A percentile compares a stretch with the other conserved stretches of the same genome.
Evolutionary conservation across 2,113 vertebrate genomes (phyloP).

Genomic region (Cryptoleucopteryx plumbea): DNA sequence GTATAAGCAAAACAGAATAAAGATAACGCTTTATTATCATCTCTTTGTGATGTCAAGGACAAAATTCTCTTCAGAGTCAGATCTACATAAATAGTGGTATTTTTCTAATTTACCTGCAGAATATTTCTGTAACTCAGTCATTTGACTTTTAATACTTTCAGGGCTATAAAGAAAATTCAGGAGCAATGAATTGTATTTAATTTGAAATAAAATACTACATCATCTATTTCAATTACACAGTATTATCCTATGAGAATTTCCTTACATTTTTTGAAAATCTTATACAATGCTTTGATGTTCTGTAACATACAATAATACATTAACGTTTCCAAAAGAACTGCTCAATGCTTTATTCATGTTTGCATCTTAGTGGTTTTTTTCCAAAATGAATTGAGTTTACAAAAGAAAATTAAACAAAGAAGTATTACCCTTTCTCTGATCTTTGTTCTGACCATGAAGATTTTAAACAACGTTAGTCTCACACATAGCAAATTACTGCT

Average conservation of each 20-base stretch:
- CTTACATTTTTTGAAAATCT: constrained; percentile 57
- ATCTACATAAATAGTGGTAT: not conserved
- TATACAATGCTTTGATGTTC: constrained; percentile 48
- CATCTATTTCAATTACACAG: constrained; percentile 30
- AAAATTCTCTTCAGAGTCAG: constrained; percentile 13
- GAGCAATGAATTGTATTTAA: constrained; percentile 30
- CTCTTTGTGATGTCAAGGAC: constrained; percentile 26
- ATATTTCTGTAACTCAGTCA: not conserved
- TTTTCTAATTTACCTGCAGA: constrained; percentile 24
- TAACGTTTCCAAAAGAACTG: not conserved
- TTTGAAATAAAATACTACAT: constrained; percentile 43
- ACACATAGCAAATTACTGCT: constrained; percentile 69
- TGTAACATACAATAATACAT: constrained; percentile 23
- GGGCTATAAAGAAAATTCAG: not conserved
- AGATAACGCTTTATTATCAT: not conserved
- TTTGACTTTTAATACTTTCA: constrained; percentile 17
- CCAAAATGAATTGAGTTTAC: constrained; percentile 54
- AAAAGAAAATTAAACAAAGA: constrained; percentile 68
- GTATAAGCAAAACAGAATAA: constrained; percentile 6
- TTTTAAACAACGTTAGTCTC: constrained; percentile 66
- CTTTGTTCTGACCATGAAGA: constrained; percentile 65
- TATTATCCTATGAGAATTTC: constrained; percentile 39
- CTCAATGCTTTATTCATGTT: not conserved
- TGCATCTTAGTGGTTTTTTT: not conserved
- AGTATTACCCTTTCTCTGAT: constrained; percentile 68